Evolutionary conservation across 2,888 invertebrate genomes (phyloP), one percentile per base, ranked within the genome.

Genomic region (Drosophila lacicola): DNA sequence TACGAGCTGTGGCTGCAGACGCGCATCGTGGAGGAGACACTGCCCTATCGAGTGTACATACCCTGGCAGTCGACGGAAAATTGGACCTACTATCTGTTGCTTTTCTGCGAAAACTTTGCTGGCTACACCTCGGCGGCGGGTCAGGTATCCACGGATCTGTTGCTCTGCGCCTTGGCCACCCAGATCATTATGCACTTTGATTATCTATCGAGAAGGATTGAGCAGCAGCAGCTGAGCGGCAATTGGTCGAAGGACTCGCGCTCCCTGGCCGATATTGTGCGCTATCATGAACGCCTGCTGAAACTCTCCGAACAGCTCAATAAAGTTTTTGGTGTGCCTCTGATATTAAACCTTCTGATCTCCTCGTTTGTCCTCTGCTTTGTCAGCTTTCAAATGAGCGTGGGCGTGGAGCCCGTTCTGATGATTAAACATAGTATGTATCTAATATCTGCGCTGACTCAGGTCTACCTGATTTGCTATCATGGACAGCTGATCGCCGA

Each of bases 141-240:
- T 0, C 90, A 90, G 37, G 85, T 92, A n/a, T 70, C 91, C 0
- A 75, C 89, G 10, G 92, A 92, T 74, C 77, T 92, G 34, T 37
- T 92, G 19, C 77, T 92, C 5, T 90, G 84, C 36, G 88, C 88
- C 13, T 70, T 89, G 46, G 83, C 80, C 13, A 90, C 89, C 0
- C 88, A 91, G 61, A 50, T 92, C 4, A 74, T 90, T 2, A 92
- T 92, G 92, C 92, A 92, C 53, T 91, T 86, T 5, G 89, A 92
- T 44, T 80, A 80, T 49, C 58, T 91, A 21, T 55, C 78, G 0
- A 58, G 70, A 2, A 57, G 19, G 8, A 69, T 91, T 3, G 70
- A 71, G 13, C 2, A 5, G 0, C 50, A 70, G 5, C 6, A 61
- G 10, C 33, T 80, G 1, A 56, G 13, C 4, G 69, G 74, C 2